Percentiles rank a stretch among this genome's conserved stretches.
Conservation (phyloP, 2,888 invertebrate genomes). For the Acanthacorydalis orientalis region DNA sequence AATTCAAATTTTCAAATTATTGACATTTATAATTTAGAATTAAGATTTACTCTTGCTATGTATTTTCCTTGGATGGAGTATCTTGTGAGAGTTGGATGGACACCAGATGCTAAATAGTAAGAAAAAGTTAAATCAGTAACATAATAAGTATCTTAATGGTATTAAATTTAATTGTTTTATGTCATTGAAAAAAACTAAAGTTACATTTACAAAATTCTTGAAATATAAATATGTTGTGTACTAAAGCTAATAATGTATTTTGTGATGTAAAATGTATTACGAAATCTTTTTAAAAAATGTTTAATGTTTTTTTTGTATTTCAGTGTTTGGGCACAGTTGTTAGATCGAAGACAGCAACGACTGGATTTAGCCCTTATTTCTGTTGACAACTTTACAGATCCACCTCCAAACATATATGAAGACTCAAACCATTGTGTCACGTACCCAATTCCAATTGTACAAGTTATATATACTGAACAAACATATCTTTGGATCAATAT, state of each 20-base stretch:
- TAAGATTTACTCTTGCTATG: slow-evolving; percentile 57
- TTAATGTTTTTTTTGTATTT: slow-evolving; percentile 11
- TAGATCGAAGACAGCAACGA: slow-evolving; percentile 74
- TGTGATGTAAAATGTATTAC: no score
- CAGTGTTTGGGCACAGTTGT: slow-evolving; percentile 83
- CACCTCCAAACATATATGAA: slow-evolving; percentile 33
- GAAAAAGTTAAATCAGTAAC: slow-evolving; percentile 16
- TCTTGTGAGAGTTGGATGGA: slow-evolving; percentile 89
- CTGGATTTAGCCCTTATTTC: slow-evolving; percentile 73
- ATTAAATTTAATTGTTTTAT: background rate
- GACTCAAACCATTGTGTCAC: slow-evolving; percentile 23
- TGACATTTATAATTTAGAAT: slow-evolving; percentile 57
- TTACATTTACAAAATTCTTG: no score
- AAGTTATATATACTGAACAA: slow-evolving; percentile 41
- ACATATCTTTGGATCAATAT: slow-evolving; percentile 88
- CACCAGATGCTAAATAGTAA: slow-evolving; percentile 77
- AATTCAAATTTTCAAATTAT: slow-evolving; percentile 47
- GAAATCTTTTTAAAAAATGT: no score
- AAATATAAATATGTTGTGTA: no score
- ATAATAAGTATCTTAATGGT: background rate
- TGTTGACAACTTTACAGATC: slow-evolving; percentile 53
- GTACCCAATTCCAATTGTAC: slow-evolving; percentile 30
- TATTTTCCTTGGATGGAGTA: slow-evolving; percentile 92
- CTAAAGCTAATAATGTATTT: no score
- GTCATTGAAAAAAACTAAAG: no score